Conservation (phyloP, 1,140 invertebrate species). For the Trachymyrmex cornetzi region DNA sequence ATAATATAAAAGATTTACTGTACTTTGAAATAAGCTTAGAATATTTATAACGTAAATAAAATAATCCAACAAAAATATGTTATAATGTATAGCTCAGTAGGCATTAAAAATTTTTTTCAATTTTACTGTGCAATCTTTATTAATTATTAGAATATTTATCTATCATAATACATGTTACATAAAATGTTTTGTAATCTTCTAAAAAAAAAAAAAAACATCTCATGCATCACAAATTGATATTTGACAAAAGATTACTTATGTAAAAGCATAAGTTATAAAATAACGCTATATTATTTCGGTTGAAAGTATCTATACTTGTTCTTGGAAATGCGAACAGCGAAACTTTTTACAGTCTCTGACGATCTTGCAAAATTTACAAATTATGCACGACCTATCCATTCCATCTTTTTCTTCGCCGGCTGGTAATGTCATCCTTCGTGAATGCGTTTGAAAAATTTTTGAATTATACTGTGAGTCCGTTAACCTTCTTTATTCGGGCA, state of each 20-base stretch:
- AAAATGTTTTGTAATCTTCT: not conserved
- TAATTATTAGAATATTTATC: not conserved
- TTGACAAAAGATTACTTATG: not conserved
- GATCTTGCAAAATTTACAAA: slow-evolving; percentile 20
- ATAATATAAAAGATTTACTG: not conserved
- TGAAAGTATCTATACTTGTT: not conserved
- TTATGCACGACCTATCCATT: slow-evolving; percentile 43
- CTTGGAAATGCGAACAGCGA: not conserved
- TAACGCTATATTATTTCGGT: not conserved
- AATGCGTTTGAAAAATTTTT: slow-evolving; percentile 47
- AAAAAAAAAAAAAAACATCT: not conserved
- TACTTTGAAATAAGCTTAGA: not conserved
- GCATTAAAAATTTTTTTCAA: not conserved
- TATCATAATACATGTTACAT: not conserved
- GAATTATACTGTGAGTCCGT: slow-evolving; percentile 42
- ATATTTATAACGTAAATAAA: not conserved
- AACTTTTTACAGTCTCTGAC: slow-evolving; percentile 11
- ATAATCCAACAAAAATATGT: not conserved
- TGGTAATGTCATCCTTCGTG: slow-evolving; percentile 25
- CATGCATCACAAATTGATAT: not conserved
- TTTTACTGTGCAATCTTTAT: not conserved
- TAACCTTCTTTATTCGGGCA: not conserved
- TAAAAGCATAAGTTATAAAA: not conserved
- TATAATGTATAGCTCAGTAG: not conserved
- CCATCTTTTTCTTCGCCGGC: slow-evolving; percentile 12